A percentile compares a stretch with the other conserved stretches of the same genome.
Conservation (phyloP, 2,113 vertebrate genomes). For the Actinemys pallida region DNA sequence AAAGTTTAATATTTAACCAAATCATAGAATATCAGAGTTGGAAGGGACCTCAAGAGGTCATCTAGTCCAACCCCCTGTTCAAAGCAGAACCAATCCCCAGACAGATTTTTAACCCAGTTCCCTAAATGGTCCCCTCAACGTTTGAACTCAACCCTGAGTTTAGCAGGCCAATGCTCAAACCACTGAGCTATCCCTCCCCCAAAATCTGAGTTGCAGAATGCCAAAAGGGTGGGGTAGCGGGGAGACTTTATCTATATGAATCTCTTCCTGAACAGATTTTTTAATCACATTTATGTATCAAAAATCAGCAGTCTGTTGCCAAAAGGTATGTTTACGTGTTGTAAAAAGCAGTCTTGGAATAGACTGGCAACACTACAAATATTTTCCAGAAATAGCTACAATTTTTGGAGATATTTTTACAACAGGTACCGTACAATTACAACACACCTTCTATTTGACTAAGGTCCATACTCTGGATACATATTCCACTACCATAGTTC, state of each 20-base stretch:
- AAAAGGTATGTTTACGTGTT: background rate
- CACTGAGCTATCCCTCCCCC: too few species aligned
- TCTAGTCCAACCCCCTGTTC: too few species aligned
- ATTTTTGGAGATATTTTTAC: background rate
- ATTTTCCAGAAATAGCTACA: background rate
- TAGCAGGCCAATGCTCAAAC: too few species aligned
- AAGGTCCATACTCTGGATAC: background rate
- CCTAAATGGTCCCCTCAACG: too few species aligned
- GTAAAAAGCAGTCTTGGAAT: background rate
- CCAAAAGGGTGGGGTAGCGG: background rate
- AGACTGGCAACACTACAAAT: background rate
- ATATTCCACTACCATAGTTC: rapidly evolving
- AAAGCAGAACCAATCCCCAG: too few species aligned
- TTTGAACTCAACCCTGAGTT: too few species aligned
- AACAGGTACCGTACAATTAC: background rate
- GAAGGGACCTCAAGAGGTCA: too few species aligned
- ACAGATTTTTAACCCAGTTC: too few species aligned
- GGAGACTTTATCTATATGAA: background rate
- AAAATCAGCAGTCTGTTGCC: background rate
- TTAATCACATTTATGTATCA: background rate
- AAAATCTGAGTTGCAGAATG: background rate
- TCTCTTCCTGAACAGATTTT: background rate
- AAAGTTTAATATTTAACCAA: background rate
- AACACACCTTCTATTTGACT: background rate
- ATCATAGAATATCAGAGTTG: background rate